These are phyloP conservation scores for Tragulus kanchil DNA, from an alignment of 2,113 vertebrate species.

Conservation along the genomic window DNA sequence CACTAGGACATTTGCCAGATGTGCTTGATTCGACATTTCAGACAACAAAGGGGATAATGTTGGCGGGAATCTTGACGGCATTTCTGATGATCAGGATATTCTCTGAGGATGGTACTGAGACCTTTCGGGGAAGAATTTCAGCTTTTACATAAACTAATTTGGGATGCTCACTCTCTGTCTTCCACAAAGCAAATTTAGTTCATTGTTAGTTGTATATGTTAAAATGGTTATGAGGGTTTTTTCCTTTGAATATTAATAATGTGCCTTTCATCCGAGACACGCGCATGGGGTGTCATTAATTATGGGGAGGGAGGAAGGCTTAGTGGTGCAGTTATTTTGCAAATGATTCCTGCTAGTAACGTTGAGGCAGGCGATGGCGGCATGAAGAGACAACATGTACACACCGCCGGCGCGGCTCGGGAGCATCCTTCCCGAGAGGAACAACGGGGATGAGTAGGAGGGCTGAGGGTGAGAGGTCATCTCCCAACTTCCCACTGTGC, in stretches of 20 bases:
- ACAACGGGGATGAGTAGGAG: not conserved
- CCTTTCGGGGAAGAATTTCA: constrained; percentile 84
- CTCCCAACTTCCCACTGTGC: constrained; percentile 49
- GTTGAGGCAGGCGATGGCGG: constrained; percentile 38
- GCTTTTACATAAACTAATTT: constrained; percentile 86
- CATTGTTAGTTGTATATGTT: constrained; percentile 86
- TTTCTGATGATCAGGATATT: constrained; percentile 86
- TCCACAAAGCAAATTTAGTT: constrained; percentile 85
- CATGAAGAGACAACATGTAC: not conserved
- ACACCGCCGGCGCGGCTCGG: not conserved
- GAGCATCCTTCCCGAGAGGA: not conserved
- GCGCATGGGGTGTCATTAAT: constrained; percentile 83
- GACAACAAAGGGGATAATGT: constrained; percentile 86
- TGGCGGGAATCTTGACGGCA: constrained; percentile 84
- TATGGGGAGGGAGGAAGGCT: constrained; percentile 77
- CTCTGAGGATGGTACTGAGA: constrained; percentile 84
- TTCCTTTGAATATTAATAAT: constrained; percentile 86
- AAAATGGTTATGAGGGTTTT: constrained; percentile 82
- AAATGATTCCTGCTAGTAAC: constrained; percentile 70
- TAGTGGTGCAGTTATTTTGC: constrained; percentile 74
- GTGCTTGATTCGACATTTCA: constrained; percentile 85
- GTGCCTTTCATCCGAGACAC: constrained; percentile 82
- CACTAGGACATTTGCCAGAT: constrained; percentile 86
- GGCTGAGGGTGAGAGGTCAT: not conserved
- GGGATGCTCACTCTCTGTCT: constrained; percentile 84